Evolutionary conservation across 2,113 vertebrate species (phyloP).

Genomic region (Casuarius casuarius): DNA sequence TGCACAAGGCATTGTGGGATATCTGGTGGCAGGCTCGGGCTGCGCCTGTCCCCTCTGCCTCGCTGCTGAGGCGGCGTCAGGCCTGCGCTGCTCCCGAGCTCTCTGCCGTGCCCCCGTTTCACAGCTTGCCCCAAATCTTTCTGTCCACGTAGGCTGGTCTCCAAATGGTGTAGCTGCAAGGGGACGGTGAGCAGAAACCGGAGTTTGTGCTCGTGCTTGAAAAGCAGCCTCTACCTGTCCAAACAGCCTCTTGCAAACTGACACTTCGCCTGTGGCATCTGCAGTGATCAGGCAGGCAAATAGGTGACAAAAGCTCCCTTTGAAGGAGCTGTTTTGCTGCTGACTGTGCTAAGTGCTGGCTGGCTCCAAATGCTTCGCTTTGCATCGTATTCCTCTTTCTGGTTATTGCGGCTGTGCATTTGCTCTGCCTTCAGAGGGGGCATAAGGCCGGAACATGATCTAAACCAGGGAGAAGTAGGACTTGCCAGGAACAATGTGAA

Average conservation of each 20-base stretch:
- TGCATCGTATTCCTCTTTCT: fast-evolving
- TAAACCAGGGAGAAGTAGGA: neutral
- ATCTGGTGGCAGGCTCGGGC: neutral
- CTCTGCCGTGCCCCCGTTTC: fast-evolving
- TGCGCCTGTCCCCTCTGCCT: fast-evolving
- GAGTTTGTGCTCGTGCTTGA: neutral
- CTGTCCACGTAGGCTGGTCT: fast-evolving
- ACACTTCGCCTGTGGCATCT: neutral
- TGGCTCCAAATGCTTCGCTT: neutral
- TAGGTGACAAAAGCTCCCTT: neutral
- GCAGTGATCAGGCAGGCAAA: neutral
- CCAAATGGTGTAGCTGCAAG: too few relatives aligned
- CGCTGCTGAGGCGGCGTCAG: fast-evolving
- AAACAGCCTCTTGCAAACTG: neutral
- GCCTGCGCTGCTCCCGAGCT: neutral
- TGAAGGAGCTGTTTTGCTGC: fast-evolving
- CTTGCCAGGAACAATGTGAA: neutral
- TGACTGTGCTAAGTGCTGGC: neutral
- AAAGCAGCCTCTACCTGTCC: neutral
- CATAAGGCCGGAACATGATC: fast-evolving
- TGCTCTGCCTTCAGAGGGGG: fast-evolving
- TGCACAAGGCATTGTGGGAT: neutral
- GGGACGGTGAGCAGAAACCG: neutral
- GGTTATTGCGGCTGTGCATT: neutral
- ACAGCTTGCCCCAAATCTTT: fast-evolving